A percentile compares a stretch with the other conserved stretches of the same genome.
phyloP scores from a whole-genome alignment of 2,113 vertebrate species.

The Cephalophus harveyi region DNA sequence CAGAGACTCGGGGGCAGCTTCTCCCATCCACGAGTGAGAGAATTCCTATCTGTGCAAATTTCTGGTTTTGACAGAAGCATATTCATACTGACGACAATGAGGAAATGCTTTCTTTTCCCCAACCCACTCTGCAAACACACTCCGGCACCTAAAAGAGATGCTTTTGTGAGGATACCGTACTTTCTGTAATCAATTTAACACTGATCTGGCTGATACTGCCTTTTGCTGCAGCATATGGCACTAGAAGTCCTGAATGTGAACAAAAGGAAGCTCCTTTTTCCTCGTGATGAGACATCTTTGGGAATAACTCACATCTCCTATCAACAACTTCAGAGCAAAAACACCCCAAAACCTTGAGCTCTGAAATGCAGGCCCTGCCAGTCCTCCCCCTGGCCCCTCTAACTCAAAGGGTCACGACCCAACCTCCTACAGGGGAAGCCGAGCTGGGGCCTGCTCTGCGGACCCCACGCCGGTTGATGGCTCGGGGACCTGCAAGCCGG shows the following conservation, averaged over 20 bases:
- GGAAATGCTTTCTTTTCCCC: not conserved
- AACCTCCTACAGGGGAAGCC: not conserved
- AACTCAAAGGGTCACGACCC: not conserved
- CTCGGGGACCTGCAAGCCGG: not conserved
- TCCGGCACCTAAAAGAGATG: not conserved
- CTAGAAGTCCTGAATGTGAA: slow-evolving; percentile 33
- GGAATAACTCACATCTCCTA: slow-evolving; percentile 52
- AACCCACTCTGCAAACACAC: not conserved
- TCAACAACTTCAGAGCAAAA: slow-evolving; percentile 40
- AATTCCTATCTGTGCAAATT: slow-evolving; percentile 52
- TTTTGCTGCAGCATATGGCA: slow-evolving; percentile 76
- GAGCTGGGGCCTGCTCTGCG: not conserved
- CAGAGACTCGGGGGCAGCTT: not conserved
- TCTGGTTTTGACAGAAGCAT: slow-evolving; percentile 1
- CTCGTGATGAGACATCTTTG: slow-evolving; percentile 53
- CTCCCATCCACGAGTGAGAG: not conserved
- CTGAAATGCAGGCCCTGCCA: not conserved
- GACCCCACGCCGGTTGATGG: too few species aligned
- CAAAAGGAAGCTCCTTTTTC: slow-evolving; percentile 43
- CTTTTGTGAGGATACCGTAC: slow-evolving; percentile 21
- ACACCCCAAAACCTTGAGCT: slow-evolving; percentile 61
- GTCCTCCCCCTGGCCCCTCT: not conserved
- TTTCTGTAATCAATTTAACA: slow-evolving; percentile 52
- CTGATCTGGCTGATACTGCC: slow-evolving; percentile 65
- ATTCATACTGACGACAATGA: not conserved